Conservation (phyloP, 2,888 invertebrate genomes). For the Agapetus fuscipes region DNA sequence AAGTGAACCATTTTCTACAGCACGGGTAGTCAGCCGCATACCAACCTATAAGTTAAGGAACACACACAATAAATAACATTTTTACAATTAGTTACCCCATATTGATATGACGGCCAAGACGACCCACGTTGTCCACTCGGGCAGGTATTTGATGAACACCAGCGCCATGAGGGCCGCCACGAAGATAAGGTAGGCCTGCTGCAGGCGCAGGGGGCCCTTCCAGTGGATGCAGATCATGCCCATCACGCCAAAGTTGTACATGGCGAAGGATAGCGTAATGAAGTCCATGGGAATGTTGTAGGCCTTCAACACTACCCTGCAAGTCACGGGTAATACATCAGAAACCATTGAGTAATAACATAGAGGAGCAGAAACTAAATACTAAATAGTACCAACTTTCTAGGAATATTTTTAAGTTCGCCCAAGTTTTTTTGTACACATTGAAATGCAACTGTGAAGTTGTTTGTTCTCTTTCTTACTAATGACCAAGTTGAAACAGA, state of each 20-base stretch:
- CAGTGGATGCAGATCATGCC: slow-evolving; percentile 99
- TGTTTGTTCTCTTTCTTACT: too few species aligned
- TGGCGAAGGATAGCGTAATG: slow-evolving; percentile 72
- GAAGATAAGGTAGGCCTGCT: slow-evolving; percentile 94
- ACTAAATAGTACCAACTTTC: too few species aligned
- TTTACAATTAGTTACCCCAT: slow-evolving; percentile 62
- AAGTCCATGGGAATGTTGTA: slow-evolving; percentile 96
- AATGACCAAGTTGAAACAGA: too few species aligned
- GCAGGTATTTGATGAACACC: slow-evolving; percentile 96
- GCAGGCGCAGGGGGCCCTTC: slow-evolving; percentile 91
- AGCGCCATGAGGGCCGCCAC: slow-evolving; percentile 97
- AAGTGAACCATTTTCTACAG: too few species aligned
- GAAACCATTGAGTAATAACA: too few species aligned
- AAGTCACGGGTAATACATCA: slow-evolving; percentile 23
- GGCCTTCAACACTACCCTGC: slow-evolving; percentile 79
- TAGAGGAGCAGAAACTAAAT: too few species aligned
- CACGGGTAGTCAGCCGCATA: too few species aligned
- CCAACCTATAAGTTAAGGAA: too few species aligned
- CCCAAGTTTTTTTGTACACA: too few species aligned
- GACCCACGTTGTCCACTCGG: slow-evolving; percentile 99
- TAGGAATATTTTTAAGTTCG: too few species aligned
- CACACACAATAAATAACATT: too few species aligned
- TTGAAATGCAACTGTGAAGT: too few species aligned
- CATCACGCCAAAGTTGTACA: slow-evolving; percentile 97
- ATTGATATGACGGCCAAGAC: slow-evolving; percentile 94